Evolutionary conservation across 2,797 vertebrate genomes (phyloP).

Genomic region (Sebastes hopkinsi): DNA sequence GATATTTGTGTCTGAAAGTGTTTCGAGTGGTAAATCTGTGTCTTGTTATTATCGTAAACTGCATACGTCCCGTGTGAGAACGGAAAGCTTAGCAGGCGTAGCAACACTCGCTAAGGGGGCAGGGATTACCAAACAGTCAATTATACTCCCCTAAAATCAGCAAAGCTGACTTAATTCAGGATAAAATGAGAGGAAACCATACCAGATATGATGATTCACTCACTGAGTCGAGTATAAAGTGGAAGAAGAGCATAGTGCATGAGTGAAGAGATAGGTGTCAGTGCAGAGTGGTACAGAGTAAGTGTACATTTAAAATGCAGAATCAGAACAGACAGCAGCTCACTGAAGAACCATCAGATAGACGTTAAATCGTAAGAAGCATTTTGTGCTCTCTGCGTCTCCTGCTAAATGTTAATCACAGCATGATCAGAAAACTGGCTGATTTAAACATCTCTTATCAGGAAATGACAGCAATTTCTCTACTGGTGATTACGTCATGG

Average conservation of each 20-base stretch:
- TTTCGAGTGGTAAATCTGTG: background rate
- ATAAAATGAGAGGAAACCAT: constrained; percentile 57
- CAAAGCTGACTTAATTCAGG: background rate
- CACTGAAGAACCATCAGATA: constrained; percentile 22
- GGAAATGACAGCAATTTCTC: constrained; percentile 71
- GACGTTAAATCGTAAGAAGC: constrained; percentile 9
- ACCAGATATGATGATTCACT: constrained; percentile 50
- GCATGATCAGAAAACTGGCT: constrained; percentile 57
- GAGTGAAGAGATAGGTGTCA: constrained; percentile 45
- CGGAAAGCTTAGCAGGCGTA: background rate
- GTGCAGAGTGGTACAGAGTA: constrained; percentile 48
- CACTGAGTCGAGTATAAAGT: constrained; percentile 30
- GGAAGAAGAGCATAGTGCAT: constrained; percentile 29
- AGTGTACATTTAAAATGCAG: constrained; percentile 30
- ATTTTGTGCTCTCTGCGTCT: constrained; percentile 31
- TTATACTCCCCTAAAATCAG: background rate
- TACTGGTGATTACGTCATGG: constrained; percentile 70
- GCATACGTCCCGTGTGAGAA: background rate
- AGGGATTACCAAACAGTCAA: background rate
- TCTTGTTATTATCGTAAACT: background rate
- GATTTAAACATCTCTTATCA: constrained; percentile 69
- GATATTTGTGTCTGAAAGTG: background rate
- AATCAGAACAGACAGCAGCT: constrained; percentile 20
- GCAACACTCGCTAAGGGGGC: background rate
- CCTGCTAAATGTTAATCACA: constrained; percentile 50